These are phyloP conservation scores for Heliconius ethilla DNA, from an alignment of 2,888 invertebrate genomes.

Conservation along the genomic window DNA sequence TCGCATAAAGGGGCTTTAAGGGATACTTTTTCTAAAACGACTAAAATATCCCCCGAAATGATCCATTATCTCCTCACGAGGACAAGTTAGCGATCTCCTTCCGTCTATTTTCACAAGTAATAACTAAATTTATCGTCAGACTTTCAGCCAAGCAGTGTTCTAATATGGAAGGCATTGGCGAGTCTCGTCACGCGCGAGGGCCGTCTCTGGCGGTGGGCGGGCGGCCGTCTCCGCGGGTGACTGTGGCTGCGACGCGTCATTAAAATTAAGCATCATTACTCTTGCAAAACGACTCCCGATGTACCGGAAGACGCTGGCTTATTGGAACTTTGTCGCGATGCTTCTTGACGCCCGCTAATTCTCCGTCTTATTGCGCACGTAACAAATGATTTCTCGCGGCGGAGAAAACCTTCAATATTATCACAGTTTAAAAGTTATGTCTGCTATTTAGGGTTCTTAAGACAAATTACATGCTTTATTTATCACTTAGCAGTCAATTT, in stretches of 20 bases:
- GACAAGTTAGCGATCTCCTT: constrained; percentile 82
- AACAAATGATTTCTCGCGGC: constrained; percentile 68
- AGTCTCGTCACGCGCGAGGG: constrained; percentile 68
- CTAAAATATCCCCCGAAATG: constrained; percentile 78
- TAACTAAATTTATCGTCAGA: constrained; percentile 82
- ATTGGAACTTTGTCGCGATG: constrained; percentile 73
- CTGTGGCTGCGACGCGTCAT: constrained; percentile 75
- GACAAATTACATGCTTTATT: constrained; percentile 5
- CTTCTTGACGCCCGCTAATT: constrained; percentile 71
- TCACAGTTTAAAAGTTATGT: constrained; percentile 30
- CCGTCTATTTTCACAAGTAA: constrained; percentile 82
- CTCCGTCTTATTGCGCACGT: constrained; percentile 72
- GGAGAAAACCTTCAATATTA: constrained; percentile 43
- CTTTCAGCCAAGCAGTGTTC: constrained; percentile 74
- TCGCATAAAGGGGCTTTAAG: constrained; percentile 78
- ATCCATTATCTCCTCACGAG: constrained; percentile 80
- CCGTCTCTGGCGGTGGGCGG: constrained; percentile 47
- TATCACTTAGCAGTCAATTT: not conserved
- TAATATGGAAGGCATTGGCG: constrained; percentile 70
- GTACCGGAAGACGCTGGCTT: constrained; percentile 69
- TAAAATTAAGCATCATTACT: constrained; percentile 82
- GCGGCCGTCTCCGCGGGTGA: constrained; percentile 54
- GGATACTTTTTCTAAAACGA: constrained; percentile 73
- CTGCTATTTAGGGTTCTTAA: not conserved
- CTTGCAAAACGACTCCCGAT: constrained; percentile 74